A percentile compares a stretch with the other conserved stretches of the same genome.
Conservation (phyloP, 2,113 vertebrate genomes). For the Vulpes lagopus region DNA sequence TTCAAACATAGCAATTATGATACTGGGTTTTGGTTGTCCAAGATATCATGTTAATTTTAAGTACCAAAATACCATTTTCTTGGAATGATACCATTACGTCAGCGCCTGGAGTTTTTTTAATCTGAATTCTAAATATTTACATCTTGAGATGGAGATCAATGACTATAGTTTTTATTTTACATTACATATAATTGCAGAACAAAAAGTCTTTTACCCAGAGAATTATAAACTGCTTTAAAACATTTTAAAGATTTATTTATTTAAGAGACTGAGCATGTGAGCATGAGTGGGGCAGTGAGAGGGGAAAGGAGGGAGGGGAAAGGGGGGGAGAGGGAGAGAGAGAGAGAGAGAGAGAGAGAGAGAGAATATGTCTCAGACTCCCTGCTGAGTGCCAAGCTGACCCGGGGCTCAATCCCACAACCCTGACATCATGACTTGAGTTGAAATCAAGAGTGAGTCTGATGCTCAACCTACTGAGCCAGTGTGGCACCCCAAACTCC, state of each 20-base stretch:
- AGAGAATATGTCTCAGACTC: not conserved
- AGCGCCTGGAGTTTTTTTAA: not conserved
- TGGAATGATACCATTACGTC: not conserved
- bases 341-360: not conserved
- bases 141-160: not conserved
- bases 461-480: not conserved
- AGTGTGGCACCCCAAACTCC: not conserved
- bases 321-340: no score
- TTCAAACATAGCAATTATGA: not conserved
- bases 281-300: not conserved
- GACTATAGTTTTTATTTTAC: not conserved
- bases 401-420: not conserved
- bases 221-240: not conserved
- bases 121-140: slow-evolving; percentile 38
- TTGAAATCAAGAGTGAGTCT: not conserved
- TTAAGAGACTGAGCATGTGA: not conserved
- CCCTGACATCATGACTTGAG: not conserved
- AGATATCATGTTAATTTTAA: slow-evolving; percentile 11
- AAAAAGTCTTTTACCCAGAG: not conserved
- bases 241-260: not conserved
- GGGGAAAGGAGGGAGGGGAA: no score
- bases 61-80: slow-evolving; percentile 6
- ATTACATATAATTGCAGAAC: not conserved
- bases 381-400: not conserved
- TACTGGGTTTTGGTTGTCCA: not conserved